Evolutionary conservation across 2,888 invertebrate species (phyloP).

Genomic region (Ptilodon capucinus): DNA sequence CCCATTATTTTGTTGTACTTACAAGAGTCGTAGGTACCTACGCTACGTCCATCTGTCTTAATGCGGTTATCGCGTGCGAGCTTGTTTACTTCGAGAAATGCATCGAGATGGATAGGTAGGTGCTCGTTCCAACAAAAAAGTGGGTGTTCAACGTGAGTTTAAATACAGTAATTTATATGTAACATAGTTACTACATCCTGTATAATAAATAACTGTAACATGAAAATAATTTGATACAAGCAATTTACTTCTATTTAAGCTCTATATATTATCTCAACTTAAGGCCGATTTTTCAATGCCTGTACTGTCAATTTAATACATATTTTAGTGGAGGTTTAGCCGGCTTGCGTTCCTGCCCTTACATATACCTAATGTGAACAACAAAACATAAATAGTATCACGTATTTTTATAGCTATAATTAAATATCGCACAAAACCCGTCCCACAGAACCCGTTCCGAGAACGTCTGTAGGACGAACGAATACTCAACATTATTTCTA

Average conservation of each 20-base stretch:
- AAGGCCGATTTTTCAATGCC: too few relatives aligned
- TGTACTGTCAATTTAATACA: too few relatives aligned
- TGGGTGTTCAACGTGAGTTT: conserved; percentile 1
- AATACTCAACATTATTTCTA: conserved; percentile 39
- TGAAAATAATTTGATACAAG: not conserved
- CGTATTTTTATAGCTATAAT: conserved; percentile 2
- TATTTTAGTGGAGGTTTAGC: too few relatives aligned
- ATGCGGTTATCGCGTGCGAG: conserved; percentile 57
- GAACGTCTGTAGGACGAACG: conserved; percentile 50
- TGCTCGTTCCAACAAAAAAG: conserved; percentile 5
- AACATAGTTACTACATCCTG: not conserved
- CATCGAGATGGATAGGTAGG: too few relatives aligned
- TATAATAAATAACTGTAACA: not conserved
- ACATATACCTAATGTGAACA: not conserved
- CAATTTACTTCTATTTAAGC: too few relatives aligned
- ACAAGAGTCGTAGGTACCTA: conserved; percentile 15
- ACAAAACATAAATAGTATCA: not conserved
- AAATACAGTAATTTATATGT: not conserved
- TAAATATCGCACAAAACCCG: conserved; percentile 1
- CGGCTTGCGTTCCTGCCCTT: not conserved
- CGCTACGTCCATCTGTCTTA: conserved; percentile 43
- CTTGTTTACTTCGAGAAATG: conserved; percentile 22
- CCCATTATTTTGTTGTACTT: conserved; percentile 45
- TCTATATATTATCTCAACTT: too few relatives aligned
- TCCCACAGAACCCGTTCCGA: conserved; percentile 30